Evolutionary conservation across 2,113 vertebrate species (phyloP).

Genomic region (Calidris pugnax): DNA sequence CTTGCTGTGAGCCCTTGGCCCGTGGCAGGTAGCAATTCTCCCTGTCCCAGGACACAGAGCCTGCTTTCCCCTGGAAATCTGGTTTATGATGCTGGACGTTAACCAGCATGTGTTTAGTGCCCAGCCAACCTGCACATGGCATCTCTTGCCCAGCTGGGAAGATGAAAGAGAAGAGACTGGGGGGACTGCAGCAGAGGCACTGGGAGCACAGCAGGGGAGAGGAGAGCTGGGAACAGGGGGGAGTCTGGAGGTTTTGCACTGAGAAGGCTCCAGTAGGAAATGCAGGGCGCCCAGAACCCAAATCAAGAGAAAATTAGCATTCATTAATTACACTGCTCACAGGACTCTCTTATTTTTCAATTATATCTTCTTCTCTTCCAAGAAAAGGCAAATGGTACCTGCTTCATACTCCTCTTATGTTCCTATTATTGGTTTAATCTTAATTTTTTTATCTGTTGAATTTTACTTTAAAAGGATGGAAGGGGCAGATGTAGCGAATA

Average conservation of each 20-base stretch:
- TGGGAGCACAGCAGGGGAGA: not conserved
- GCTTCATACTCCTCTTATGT: not conserved
- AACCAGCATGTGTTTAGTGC: not conserved
- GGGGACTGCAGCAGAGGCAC: not conserved
- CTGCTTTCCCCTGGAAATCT: not conserved
- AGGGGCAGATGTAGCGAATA: not conserved
- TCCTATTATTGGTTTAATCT: not conserved
- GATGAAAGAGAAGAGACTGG: not conserved
- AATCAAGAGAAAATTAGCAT: not conserved
- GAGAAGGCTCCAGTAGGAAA: not conserved
- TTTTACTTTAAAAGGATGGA: not conserved
- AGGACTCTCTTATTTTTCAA: not conserved
- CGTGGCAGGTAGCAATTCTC: not conserved
- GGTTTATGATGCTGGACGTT: not conserved
- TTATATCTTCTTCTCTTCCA: not conserved
- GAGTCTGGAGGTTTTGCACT: not conserved
- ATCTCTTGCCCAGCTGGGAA: not conserved
- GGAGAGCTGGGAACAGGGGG: not conserved
- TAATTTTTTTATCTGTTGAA: not conserved
- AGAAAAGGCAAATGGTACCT: not conserved
- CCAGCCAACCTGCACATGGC: not conserved
- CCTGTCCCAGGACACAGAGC: not conserved
- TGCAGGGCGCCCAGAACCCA: not conserved
- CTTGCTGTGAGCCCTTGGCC: not conserved
- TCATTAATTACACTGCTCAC: not conserved